Conservation (phyloP, 2,113 vertebrate genomes). For the Sigmodon hispidus region DNA sequence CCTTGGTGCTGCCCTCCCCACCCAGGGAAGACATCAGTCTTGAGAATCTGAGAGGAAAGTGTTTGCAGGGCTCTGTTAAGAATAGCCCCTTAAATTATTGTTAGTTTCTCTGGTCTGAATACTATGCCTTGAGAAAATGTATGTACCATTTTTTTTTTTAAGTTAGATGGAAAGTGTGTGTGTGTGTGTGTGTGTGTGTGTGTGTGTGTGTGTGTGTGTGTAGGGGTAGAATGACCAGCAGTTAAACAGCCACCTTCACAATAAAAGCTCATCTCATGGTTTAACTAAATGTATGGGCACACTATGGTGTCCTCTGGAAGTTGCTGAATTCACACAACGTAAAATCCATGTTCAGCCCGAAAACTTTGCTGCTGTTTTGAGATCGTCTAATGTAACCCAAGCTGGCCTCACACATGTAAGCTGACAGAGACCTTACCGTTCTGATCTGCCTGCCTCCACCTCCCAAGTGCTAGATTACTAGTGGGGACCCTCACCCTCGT, state of each 20-base stretch:
- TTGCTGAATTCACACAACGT: neutral
- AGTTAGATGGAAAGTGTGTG: neutral
- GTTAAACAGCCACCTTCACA: neutral
- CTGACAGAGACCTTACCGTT: neutral
- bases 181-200: neutral
- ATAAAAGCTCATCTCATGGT: neutral
- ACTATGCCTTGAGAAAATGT: neutral
- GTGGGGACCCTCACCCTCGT: neutral
- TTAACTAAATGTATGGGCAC: neutral
- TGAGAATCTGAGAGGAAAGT: neutral
- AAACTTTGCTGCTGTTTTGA: neutral
- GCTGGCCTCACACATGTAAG: neutral
- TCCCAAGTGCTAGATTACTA: neutral
- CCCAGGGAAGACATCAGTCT: neutral
- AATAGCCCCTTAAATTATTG: neutral
- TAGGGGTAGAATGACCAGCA: neutral
- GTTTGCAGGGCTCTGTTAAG: neutral
- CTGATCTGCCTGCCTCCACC: neutral
- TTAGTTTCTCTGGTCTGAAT: neutral
- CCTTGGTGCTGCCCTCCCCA: neutral
- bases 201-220: neutral
- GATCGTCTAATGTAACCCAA: neutral
- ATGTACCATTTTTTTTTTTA: neutral
- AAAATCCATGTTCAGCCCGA: neutral
- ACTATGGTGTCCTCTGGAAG: fast-evolving